A percentile compares a stretch with the other conserved stretches of the same genome.
phyloP scores from a whole-genome alignment of 2,113 vertebrate genomes.

The Amblyopsis rosae region DNA sequence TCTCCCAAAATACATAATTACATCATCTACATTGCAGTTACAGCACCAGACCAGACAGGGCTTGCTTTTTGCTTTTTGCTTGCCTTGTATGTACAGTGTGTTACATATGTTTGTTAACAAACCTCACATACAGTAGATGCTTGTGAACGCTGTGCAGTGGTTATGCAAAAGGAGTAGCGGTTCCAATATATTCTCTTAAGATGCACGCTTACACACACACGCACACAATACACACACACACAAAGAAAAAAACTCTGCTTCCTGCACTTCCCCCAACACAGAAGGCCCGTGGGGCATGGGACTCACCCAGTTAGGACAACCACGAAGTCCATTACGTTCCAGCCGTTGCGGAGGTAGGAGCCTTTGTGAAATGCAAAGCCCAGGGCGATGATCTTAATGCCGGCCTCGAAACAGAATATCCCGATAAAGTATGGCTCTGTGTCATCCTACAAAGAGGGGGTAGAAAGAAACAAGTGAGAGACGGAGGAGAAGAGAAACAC shows the following conservation, averaged over 20 bases:
- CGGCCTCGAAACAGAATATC: constrained; percentile 99
- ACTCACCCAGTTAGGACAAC: constrained; percentile 97
- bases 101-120: constrained; percentile 21
- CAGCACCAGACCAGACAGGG: too few relatives aligned
- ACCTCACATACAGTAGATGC: background rate
- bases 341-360: constrained; percentile 96
- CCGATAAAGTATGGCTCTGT: constrained; percentile 99
- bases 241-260: background rate
- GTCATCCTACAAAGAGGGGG: constrained; percentile 83
- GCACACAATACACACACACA: background rate
- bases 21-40: too few relatives aligned
- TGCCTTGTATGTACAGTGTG: background rate
- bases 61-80: too few relatives aligned
- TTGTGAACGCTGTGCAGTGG: constrained; percentile 16
- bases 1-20: too few relatives aligned
- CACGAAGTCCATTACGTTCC: constrained; percentile 99
- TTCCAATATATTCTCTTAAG: constrained; percentile 9
- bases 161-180: constrained; percentile 17
- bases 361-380: constrained; percentile 97
- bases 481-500: background rate
- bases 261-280: background rate
- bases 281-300: background rate
- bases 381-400: constrained; percentile 97
- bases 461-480: constrained; percentile 10
- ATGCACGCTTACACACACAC: background rate